Evolutionary conservation across 37 sponge, comb jelly and placozoan species (phyloP).

Genomic region (Tethya wilhelma): DNA sequence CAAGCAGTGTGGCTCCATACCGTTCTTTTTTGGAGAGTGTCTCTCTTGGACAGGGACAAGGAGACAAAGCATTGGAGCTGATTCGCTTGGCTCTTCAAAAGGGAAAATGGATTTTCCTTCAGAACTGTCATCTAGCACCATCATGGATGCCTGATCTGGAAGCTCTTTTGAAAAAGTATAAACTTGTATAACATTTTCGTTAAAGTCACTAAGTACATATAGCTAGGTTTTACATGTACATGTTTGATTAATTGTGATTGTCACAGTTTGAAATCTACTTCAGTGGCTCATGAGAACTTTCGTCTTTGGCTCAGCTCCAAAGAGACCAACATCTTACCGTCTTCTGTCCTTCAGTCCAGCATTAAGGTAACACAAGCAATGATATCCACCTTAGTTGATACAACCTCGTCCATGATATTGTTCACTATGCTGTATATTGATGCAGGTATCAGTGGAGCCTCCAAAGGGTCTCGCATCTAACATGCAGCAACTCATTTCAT

Average conservation of each 20-base stretch:
- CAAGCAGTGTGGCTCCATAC: conserved; percentile 18
- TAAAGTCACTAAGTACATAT: not conserved
- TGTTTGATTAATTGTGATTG: no score
- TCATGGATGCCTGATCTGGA: conserved; percentile 64
- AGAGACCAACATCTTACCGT: conserved; percentile 38
- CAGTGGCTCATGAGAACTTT: conserved; percentile 46
- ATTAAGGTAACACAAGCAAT: conserved; percentile 55
- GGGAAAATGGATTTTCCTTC: conserved; percentile 73
- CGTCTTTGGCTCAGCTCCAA: conserved; percentile 65
- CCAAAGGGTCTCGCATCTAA: conserved; percentile 54
- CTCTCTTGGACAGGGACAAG: conserved; percentile 77
- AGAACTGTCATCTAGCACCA: conserved; percentile 70
- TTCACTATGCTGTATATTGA: not conserved
- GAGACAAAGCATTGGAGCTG: conserved; percentile 33
- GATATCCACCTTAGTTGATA: no score
- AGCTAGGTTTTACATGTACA: not conserved
- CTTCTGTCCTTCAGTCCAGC: conserved; percentile 39
- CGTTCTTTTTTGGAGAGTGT: conserved; percentile 26
- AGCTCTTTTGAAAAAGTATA: conserved; percentile 3
- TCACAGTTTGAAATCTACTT: not conserved
- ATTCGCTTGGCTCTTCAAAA: conserved; percentile 26
- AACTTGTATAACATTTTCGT: no score
- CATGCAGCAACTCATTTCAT: conserved; percentile 52
- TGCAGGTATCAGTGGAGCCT: conserved; percentile 58
- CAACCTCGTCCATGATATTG: not conserved